Conservation (phyloP, 2,797 vertebrate species). For the Galago senegalensis region DNA sequence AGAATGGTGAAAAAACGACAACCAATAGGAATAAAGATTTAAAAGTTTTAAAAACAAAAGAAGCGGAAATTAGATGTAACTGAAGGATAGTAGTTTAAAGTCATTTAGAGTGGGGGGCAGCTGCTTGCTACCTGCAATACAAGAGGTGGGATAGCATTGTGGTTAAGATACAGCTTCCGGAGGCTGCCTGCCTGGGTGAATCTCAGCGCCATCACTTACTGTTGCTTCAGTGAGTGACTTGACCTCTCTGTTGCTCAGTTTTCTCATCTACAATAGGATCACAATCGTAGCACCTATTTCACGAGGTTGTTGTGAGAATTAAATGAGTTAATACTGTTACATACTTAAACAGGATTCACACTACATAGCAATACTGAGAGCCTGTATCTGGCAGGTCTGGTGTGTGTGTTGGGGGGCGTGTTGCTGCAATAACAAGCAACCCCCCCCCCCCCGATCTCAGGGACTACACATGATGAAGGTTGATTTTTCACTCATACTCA, state of each 20-base stretch:
- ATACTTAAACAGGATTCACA: not conserved
- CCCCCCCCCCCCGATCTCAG: not conserved
- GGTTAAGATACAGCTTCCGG: not conserved
- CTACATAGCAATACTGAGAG: not conserved
- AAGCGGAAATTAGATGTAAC: not conserved
- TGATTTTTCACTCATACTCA: not conserved
- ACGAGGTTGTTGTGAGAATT: not conserved
- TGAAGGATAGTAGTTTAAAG: not conserved
- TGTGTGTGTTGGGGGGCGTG: not conserved
- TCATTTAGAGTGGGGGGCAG: not conserved
- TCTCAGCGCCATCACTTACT: not conserved
- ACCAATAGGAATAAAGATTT: not conserved
- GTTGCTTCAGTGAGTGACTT: not conserved
- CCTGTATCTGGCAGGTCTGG: not conserved
- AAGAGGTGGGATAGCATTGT: not conserved
- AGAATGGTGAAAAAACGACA: not conserved
- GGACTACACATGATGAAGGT: not conserved
- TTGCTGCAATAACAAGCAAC: constrained; percentile 13
- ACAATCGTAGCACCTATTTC: not conserved
- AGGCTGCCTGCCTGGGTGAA: not conserved
- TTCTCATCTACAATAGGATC: not conserved
- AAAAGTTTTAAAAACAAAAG: not conserved
- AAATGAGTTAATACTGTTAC: not conserved
- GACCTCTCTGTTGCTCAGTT: not conserved
- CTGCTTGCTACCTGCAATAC: not conserved